Conservation (phyloP, 1,140 invertebrate species). For the Drosophila mojavensis region DNA sequence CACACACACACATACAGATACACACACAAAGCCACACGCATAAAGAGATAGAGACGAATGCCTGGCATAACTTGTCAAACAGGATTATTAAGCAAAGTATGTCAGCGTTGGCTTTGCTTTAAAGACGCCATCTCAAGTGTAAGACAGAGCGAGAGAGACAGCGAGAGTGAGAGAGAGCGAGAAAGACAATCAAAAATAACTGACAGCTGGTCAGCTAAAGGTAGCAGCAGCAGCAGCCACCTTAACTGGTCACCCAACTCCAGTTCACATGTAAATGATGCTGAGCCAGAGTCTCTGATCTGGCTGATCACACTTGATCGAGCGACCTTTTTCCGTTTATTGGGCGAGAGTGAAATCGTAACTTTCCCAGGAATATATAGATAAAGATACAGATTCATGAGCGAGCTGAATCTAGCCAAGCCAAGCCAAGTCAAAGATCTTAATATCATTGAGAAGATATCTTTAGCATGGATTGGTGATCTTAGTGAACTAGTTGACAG, state of each 20-base stretch:
- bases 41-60: background rate
- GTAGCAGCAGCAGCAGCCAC: constrained; percentile 7
- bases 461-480: too few species aligned
- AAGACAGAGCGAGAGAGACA: constrained; percentile 26
- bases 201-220: constrained; percentile 63
- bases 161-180: constrained; percentile 7
- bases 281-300: background rate
- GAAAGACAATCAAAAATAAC: constrained; percentile 42
- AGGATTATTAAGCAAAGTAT: constrained; percentile 82
- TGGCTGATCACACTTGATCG: background rate
- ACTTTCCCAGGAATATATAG: constrained; percentile 14
- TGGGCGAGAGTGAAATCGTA: constrained; percentile 14
- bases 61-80: constrained; percentile 74
- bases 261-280: constrained; percentile 9
- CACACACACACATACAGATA: background rate
- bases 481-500: too few species aligned
- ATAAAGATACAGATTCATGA: too few species aligned
- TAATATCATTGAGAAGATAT: too few species aligned
- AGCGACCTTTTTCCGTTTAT: constrained; percentile 16
- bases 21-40: background rate
- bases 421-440: too few species aligned
- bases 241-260: constrained; percentile 53
- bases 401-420: too few species aligned
- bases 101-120: constrained; percentile 56
- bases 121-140: constrained; percentile 15